These are phyloP conservation scores for Magallana angulata DNA, from an alignment of 1,140 invertebrate species.

Conservation along the genomic window DNA sequence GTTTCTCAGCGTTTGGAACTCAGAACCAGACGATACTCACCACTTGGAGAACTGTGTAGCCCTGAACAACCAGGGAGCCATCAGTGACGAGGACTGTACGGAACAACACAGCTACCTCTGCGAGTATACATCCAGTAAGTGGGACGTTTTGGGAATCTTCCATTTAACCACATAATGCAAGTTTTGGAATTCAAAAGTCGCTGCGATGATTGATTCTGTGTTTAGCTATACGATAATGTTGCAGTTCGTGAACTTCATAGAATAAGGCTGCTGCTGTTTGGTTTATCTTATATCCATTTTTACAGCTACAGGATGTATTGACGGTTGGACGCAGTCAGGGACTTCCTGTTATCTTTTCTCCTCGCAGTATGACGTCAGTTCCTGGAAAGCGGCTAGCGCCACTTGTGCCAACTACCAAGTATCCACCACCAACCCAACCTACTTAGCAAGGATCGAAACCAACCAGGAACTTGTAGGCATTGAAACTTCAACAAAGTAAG, in stretches of 20 bases:
- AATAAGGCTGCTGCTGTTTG: no score
- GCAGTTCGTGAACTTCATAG: no score
- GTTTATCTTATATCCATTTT: no score
- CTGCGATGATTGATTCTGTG: no score
- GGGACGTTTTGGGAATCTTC: not conserved
- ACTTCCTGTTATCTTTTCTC: slow-evolving; percentile 53
- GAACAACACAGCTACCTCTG: slow-evolving; percentile 61
- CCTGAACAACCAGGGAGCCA: slow-evolving; percentile 54
- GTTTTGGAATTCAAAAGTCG: no score
- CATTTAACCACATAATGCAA: no score
- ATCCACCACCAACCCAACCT: not conserved
- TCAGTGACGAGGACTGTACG: slow-evolving; percentile 59
- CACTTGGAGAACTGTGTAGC: slow-evolving; percentile 63
- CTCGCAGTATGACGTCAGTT: not conserved
- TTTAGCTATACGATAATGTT: no score
- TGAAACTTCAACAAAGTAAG: no score
- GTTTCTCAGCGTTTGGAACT: slow-evolving; percentile 57
- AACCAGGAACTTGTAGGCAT: not conserved
- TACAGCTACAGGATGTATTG: slow-evolving; percentile 47
- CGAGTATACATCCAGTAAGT: slow-evolving; percentile 47
- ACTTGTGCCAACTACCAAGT: not conserved
- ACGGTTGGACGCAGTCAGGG: slow-evolving; percentile 45
- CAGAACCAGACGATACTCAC: slow-evolving; percentile 64
- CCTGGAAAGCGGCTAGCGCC: not conserved
- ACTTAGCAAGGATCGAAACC: slow-evolving; percentile 10